A percentile compares a stretch with the other conserved stretches of the same genome.
phyloP scores from a whole-genome alignment of 1,140 invertebrate genomes.

The Idris sp. region DNA sequence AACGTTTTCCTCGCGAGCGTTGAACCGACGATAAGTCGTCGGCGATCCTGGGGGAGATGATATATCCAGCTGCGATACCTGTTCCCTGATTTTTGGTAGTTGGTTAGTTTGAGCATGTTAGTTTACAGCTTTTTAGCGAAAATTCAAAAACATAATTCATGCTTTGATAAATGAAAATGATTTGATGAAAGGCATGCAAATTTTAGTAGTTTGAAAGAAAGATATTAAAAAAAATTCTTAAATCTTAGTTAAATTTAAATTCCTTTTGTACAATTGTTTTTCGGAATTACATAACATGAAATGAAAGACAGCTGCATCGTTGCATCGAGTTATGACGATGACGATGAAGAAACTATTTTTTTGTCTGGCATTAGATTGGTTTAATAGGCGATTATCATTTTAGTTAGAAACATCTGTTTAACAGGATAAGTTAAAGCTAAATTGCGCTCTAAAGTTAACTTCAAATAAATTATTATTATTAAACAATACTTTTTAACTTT shows the following conservation, averaged over 20 bases:
- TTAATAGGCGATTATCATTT: no score
- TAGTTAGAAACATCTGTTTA: no score
- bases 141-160: conserved; percentile 37
- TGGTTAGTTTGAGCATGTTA: conserved; percentile 76
- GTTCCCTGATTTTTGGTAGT: conserved; percentile 78
- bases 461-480: no score
- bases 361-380: conserved; percentile 11
- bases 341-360: conserved; percentile 44
- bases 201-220: conserved; percentile 30
- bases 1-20: conserved; percentile 86
- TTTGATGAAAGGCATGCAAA: conserved; percentile 48
- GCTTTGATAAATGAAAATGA: conserved; percentile 38
- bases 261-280: conserved; percentile 50
- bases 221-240: no score
- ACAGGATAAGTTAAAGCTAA: no score
- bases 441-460: no score
- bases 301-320: no score
- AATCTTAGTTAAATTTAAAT: conserved; percentile 6
- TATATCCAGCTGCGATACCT: conserved; percentile 78
- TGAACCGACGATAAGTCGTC: conserved; percentile 81
- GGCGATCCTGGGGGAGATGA: conserved; percentile 83
- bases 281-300: conserved; percentile 29
- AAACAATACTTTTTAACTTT: no score
- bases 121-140: conserved; percentile 61
- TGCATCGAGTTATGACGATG: conserved; percentile 29